A percentile compares a stretch with the other conserved stretches of the same genome.
These are phyloP conservation scores for Ruditapes philippinarum DNA, from an alignment of 1,140 invertebrate species.

Conservation along the genomic window DNA sequence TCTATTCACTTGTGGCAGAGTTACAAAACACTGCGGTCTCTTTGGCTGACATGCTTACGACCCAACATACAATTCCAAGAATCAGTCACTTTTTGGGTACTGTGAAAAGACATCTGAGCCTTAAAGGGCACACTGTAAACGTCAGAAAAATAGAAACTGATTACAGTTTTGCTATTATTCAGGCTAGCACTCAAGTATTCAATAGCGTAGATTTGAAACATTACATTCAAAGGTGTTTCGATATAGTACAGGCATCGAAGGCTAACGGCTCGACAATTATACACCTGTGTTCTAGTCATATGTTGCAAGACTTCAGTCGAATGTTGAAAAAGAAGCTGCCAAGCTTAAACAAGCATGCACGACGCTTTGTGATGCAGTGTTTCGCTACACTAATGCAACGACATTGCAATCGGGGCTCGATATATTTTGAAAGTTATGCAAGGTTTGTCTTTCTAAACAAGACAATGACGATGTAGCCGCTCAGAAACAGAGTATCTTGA, in stretches of 20 bases:
- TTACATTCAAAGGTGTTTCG: no score
- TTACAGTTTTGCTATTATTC: background rate
- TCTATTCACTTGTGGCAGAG: background rate
- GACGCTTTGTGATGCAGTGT: background rate
- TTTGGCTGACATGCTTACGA: background rate
- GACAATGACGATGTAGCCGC: background rate
- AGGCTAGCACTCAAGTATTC: background rate
- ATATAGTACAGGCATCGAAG: no score
- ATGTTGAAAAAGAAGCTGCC: background rate
- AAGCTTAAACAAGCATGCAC: background rate
- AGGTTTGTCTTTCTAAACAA: background rate
- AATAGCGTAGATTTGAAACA: background rate
- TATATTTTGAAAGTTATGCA: background rate
- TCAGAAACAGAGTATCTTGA: background rate
- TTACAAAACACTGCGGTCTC: background rate
- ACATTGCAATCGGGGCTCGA: background rate
- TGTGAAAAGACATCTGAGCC: constrained; percentile 18
- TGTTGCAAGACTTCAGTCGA: background rate
- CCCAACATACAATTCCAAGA: constrained; percentile 29
- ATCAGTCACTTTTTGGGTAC: background rate
- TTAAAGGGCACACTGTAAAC: background rate
- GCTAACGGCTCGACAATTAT: no score
- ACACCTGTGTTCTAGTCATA: background rate
- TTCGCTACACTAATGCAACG: background rate
- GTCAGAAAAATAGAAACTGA: background rate